These are phyloP conservation scores for Axis porcinus DNA, from an alignment of 2,113 vertebrate genomes.

Conservation along the genomic window DNA sequence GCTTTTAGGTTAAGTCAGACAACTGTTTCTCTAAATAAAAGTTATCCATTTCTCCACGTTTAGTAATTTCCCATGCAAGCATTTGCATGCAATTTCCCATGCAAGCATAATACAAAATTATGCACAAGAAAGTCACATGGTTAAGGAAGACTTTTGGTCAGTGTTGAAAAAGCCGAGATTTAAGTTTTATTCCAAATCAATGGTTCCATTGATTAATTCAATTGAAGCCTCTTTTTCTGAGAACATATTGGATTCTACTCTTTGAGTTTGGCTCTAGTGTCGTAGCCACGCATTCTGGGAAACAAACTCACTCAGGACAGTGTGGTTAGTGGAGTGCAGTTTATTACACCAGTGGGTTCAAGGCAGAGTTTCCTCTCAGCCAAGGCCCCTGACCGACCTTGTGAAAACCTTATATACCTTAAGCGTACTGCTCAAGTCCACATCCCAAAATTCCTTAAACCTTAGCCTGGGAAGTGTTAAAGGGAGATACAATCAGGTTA, in stretches of 20 bases:
- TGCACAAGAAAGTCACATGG: neutral
- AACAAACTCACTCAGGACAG: neutral
- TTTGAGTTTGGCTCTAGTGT: neutral
- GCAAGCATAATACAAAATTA: neutral
- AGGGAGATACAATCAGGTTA: neutral
- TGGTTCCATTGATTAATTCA: constrained; percentile 3
- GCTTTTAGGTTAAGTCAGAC: neutral
- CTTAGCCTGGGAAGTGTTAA: neutral
- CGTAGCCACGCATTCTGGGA: accelerated
- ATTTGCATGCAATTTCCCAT: neutral
- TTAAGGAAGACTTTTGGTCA: neutral
- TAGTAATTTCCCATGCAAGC: neutral
- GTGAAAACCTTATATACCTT: neutral
- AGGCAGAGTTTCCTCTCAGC: neutral
- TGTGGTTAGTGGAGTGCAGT: neutral
- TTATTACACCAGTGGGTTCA: neutral
- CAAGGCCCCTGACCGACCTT: neutral
- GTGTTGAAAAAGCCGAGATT: constrained; percentile 1
- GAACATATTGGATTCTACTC: neutral
- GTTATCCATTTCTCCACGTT: neutral
- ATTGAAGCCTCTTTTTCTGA: constrained; percentile 24
- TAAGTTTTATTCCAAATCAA: constrained; percentile 23
- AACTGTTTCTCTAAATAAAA: neutral
- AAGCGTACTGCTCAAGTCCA: neutral
- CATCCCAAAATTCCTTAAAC: neutral